Conservation (phyloP, 2,797 vertebrate genomes). For the Sebastiscus albofasciatus region DNA sequence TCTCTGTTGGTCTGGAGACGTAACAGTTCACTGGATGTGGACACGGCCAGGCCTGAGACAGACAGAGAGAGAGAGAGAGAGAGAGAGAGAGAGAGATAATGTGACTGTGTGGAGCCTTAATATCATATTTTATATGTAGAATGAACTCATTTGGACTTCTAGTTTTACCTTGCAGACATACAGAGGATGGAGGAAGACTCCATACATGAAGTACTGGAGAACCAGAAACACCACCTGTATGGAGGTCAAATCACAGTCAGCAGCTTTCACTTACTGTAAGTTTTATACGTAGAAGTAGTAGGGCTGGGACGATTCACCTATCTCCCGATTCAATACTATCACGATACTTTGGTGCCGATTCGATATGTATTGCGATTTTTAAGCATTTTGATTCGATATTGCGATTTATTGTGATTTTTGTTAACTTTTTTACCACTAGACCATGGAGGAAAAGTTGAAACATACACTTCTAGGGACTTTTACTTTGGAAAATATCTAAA, state of each 20-base stretch:
- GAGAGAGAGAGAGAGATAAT: neutral
- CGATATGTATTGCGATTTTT: no score
- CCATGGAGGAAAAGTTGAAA: no score
- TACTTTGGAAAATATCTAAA: no score
- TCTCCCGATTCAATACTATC: no score
- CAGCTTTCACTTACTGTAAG: neutral
- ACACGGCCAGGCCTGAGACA: constrained; percentile 85
- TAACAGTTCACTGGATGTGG: constrained; percentile 95
- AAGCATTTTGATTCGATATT: no score
- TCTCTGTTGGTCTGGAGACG: constrained; percentile 97
- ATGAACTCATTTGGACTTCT: fast-evolving
- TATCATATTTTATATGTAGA: fast-evolving
- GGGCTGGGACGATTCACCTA: no score
- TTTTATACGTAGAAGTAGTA: no score
- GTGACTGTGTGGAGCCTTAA: fast-evolving
- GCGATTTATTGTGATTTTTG: no score
- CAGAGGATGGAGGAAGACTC: constrained; percentile 90
- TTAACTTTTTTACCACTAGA: no score
- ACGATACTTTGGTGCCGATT: no score
- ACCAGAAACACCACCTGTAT: constrained; percentile 89
- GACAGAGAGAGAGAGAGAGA: neutral
- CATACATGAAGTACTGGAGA: constrained; percentile 92
- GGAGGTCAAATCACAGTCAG: neutral
- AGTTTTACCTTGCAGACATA: constrained; percentile 86
- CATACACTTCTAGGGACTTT: no score